phyloP scores from a whole-genome alignment of 2,888 invertebrate species.

The Phasia obesa region DNA sequence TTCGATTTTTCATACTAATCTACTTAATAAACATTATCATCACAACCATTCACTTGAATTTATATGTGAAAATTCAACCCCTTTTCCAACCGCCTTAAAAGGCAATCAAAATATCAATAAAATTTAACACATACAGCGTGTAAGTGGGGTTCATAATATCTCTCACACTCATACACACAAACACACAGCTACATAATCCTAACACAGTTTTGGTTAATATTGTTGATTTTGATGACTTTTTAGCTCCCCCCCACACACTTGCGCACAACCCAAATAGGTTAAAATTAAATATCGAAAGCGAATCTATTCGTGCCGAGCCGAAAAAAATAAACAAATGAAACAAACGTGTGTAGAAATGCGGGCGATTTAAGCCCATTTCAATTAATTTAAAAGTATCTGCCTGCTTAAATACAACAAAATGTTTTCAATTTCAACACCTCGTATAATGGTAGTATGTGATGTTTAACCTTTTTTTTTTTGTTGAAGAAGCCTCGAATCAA shows the following conservation, averaged over 20 bases:
- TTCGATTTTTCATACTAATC: conserved; percentile 50
- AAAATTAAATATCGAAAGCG: conserved; percentile 54
- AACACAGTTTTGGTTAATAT: not conserved
- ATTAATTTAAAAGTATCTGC: conserved; percentile 63
- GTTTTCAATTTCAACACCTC: conserved; percentile 37
- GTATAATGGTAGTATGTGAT: not conserved
- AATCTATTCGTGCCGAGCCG: conserved; percentile 1
- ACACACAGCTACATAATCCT: not conserved
- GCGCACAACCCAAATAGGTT: conserved; percentile 60
- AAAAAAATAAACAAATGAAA: conserved; percentile 14
- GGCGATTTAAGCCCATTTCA: conserved; percentile 63
- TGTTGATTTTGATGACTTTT: conserved; percentile 57
- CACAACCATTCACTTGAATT: conserved; percentile 3
- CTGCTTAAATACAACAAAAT: conserved; percentile 47
- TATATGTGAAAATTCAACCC: conserved; percentile 40
- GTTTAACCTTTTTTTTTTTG: not conserved
- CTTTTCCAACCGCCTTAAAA: conserved; percentile 31
- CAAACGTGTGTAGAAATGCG: conserved; percentile 50
- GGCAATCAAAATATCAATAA: conserved; percentile 67
- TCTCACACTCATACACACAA: not conserved
- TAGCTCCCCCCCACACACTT: too few species aligned
- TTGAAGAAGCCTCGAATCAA: conserved; percentile 5
- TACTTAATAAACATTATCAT: conserved; percentile 56
- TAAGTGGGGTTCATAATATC: conserved; percentile 25
- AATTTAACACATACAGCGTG: conserved; percentile 40